Evolutionary conservation across 2,797 vertebrate species (phyloP).

Genomic region (Crenichthys baileyi): DNA sequence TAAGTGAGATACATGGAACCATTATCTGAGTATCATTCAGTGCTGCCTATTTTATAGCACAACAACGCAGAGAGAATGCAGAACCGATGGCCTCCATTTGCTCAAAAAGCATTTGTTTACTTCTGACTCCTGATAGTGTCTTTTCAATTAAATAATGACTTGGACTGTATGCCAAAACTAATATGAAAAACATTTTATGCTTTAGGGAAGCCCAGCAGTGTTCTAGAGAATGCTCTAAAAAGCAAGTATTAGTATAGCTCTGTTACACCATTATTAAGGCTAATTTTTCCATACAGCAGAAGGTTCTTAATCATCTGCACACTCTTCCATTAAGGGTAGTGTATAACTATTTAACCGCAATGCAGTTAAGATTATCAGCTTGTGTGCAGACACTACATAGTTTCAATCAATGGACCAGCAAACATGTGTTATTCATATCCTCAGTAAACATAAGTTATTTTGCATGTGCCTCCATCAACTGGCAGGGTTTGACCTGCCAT

Average conservation of each 20-base stretch:
- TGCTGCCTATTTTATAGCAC: neutral
- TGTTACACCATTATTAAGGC: constrained; percentile 4
- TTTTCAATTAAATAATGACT: constrained; percentile 2
- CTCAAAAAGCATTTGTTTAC: neutral
- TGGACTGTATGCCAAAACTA: neutral
- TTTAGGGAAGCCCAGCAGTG: neutral
- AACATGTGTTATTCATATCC: constrained; percentile 52
- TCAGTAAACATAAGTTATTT: constrained; percentile 40
- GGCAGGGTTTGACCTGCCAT: constrained; percentile 23
- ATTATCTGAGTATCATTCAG: constrained; percentile 9
- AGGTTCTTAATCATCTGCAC: constrained; percentile 27
- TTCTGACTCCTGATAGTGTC: neutral
- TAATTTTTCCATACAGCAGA: constrained; percentile 12
- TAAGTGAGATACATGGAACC: neutral
- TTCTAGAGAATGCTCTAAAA: neutral
- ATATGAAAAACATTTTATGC: neutral
- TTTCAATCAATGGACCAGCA: constrained; percentile 32
- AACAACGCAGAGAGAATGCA: neutral
- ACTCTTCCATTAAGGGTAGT: constrained; percentile 54
- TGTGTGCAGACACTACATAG: constrained; percentile 35
- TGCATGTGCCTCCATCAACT: constrained; percentile 23
- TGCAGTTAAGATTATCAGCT: constrained; percentile 56
- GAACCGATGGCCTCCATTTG: constrained; percentile 1
- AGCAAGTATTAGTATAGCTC: neutral
- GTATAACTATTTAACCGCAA: constrained; percentile 27